Evolutionary conservation across 30 jellyfish, hydroid and myxozoan genomes (phyloP), one percentile per base, ranked within the genome.

Genomic region (Cassiopea andromeda): DNA sequence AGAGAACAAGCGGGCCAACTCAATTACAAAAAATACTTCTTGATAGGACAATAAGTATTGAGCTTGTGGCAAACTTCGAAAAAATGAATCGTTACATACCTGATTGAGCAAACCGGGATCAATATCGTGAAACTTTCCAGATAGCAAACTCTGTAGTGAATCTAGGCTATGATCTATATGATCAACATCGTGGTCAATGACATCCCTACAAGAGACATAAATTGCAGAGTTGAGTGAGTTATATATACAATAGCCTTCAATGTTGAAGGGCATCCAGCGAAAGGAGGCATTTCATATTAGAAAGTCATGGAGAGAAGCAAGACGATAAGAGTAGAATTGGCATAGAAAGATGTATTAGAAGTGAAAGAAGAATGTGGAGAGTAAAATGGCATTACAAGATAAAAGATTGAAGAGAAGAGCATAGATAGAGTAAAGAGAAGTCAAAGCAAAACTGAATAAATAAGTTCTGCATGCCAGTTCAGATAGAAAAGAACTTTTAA

Each of bases 171-270:
- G 81, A 48, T 87, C 77, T 2, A 93, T 93, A 60, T 89, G 89
- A 47, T 93, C 97, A 46, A 93, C 98, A 58, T 93, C 92, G 17
- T 78, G 80, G 66, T 77, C 90, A 77, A 93, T 82, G 7, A 73
- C 85, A 5, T 88, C 92, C 69, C 98, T 93, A 27, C 64, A 54
- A 54, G 12, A 54, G 64, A 54, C 64, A 54, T 54, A 54, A 54
- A 54, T 6, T 54, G 12, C 64, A 54, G 12, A 54, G 64, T 6
- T 54, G 64, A 3, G 64, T 6, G 64, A 54, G 12, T 27, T 27
- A 27, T 27, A 27, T 27, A 27, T 27, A 27, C 38, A 27, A 27
- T 27, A 27, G 38, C 38, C 38, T 27, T 27, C 38, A 27, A 27
- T 27, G 38, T 27, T 27, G 38, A 27, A 27, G 38, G 38, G 38